Conservation (phyloP, 2,797 vertebrate genomes). For the Coendou prehensilis region DNA sequence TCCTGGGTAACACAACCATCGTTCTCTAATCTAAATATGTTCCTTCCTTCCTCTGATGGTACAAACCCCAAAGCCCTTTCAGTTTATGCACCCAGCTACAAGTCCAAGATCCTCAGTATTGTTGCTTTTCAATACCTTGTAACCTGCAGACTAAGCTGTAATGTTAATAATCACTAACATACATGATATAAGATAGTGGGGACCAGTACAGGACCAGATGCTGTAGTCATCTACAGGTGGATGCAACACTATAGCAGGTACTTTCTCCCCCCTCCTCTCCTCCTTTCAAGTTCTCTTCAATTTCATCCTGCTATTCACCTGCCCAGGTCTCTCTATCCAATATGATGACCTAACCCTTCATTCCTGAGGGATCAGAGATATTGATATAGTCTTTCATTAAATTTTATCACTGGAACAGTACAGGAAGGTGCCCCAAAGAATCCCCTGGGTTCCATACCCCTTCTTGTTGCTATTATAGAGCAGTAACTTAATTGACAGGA, state of each 20-base stretch:
- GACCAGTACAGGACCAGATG: neutral
- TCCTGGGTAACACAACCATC: neutral
- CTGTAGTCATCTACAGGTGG: neutral
- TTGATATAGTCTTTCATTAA: neutral
- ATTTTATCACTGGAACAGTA: neutral
- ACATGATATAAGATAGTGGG: neutral
- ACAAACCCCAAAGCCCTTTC: neutral
- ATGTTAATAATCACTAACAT: neutral
- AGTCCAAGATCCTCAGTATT: neutral
- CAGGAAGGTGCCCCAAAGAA: neutral
- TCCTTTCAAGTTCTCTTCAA: conserved; percentile 17
- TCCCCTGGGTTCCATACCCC: neutral
- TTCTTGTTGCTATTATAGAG: neutral
- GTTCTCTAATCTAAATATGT: conserved; percentile 4
- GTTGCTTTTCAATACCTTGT: neutral
- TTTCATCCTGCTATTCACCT: neutral
- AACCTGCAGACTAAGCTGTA: neutral
- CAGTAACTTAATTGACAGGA: neutral
- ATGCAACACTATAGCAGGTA: neutral
- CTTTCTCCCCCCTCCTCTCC: neutral
- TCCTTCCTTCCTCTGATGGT: neutral
- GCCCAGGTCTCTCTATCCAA: neutral
- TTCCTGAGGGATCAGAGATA: neutral
- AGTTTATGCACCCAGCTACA: neutral
- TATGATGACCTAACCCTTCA: neutral